Conservation (phyloP, 2,888 invertebrate species). For the Xylophagus ater region DNA sequence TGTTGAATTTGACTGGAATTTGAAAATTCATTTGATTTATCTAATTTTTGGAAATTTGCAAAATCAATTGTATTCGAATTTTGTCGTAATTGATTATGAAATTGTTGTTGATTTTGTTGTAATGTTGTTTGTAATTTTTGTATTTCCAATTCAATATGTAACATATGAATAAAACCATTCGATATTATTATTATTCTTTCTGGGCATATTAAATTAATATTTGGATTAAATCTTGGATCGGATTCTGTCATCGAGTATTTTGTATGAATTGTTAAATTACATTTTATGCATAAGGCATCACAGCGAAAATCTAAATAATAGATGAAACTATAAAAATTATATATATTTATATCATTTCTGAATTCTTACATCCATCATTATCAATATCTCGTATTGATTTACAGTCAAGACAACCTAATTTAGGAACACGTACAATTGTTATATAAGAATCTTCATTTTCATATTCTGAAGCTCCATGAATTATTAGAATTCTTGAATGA, state of each 20-base stretch:
- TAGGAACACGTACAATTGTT: slow-evolving; percentile 44
- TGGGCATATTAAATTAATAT: slow-evolving; percentile 55
- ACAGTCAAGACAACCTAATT: slow-evolving; percentile 51
- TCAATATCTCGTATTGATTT: slow-evolving; percentile 43
- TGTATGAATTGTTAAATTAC: slow-evolving; percentile 85
- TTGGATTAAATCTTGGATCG: slow-evolving; percentile 63
- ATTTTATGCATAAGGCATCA: slow-evolving; percentile 67
- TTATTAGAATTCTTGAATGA: slow-evolving; percentile 47
- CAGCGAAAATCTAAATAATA: slow-evolving; percentile 44
- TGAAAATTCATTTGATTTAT: slow-evolving; percentile 36
- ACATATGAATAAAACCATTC: slow-evolving; percentile 72
- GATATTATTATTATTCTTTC: slow-evolving; percentile 73
- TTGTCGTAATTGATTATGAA: slow-evolving; percentile 4
- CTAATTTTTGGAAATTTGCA: slow-evolving; percentile 11
- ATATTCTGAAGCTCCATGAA: slow-evolving; percentile 43
- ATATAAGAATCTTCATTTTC: slow-evolving; percentile 39
- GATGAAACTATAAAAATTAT: slow-evolving; percentile 22
- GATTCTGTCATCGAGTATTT: slow-evolving; percentile 84
- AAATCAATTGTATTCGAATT: slow-evolving; percentile 19
- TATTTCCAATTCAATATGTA: slow-evolving; percentile 51
- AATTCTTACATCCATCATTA: slow-evolving; percentile 36
- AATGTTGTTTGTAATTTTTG: slow-evolving; percentile 19
- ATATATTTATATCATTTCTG: slow-evolving; percentile 21
- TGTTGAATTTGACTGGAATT: slow-evolving; percentile 21
- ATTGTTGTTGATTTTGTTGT: slow-evolving; percentile 15